phyloP scores from a whole-genome alignment of 2,797 vertebrate genomes.

The Muscicapa striata region DNA sequence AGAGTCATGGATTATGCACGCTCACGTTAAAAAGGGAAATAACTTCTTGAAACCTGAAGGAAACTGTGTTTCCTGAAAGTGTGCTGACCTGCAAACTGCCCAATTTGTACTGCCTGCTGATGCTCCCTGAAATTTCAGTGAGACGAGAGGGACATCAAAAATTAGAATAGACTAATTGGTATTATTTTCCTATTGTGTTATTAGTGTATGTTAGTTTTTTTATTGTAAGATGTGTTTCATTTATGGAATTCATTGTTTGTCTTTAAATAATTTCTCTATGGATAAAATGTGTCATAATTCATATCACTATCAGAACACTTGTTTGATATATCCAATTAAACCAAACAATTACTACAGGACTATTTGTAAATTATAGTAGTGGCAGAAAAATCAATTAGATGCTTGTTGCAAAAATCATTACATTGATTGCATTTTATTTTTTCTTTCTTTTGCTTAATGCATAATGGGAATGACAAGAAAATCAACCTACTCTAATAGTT shows the following conservation, averaged over 20 bases:
- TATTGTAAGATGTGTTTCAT: neutral
- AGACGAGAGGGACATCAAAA: neutral
- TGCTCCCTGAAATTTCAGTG: neutral
- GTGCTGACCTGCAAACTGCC: neutral
- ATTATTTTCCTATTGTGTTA: neutral
- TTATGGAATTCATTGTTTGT: neutral
- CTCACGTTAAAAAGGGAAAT: neutral
- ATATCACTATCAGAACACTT: neutral
- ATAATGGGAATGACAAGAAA: neutral
- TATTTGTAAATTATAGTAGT: conserved; percentile 7
- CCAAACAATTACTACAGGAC: neutral
- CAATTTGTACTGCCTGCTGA: neutral
- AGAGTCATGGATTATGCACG: neutral
- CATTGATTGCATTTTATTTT: neutral
- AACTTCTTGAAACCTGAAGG: neutral
- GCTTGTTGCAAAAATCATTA: conserved; percentile 22
- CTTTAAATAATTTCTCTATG: neutral
- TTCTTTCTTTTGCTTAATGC: neutral
- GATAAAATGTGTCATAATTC: neutral
- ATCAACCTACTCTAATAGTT: neutral
- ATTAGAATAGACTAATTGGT: neutral
- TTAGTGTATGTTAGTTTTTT: neutral
- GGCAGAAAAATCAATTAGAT: conserved; percentile 37
- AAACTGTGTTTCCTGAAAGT: neutral
- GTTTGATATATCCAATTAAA: conserved; percentile 6